phyloP scores from a whole-genome alignment of 2,888 invertebrate genomes.

The Hoplodrina ambigua region DNA sequence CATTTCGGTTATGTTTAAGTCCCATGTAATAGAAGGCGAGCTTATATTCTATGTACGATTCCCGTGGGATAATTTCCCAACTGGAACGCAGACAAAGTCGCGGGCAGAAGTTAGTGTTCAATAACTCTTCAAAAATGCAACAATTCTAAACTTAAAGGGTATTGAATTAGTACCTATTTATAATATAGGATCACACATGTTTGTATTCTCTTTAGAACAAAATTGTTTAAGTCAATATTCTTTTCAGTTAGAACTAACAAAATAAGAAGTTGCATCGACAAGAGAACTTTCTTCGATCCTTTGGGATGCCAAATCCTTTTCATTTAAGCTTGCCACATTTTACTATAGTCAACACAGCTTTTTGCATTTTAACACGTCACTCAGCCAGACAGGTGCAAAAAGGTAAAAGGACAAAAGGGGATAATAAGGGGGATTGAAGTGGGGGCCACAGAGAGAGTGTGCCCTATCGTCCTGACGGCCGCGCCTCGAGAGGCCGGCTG shows the following conservation, averaged over 20 bases:
- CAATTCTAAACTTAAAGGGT: too few relatives aligned
- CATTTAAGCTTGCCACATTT: conserved; percentile 41
- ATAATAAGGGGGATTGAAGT: conserved; percentile 78
- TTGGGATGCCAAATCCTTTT: conserved; percentile 33
- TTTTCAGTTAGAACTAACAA: not conserved
- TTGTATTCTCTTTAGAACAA: too few relatives aligned
- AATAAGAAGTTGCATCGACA: conserved; percentile 5
- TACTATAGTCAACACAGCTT: conserved; percentile 57
- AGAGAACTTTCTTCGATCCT: conserved; percentile 4
- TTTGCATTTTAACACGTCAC: conserved; percentile 64
- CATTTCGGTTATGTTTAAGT: too few relatives aligned
- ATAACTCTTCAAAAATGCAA: too few relatives aligned
- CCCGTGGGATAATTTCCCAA: too few relatives aligned
- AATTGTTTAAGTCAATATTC: too few relatives aligned
- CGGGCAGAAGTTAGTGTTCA: too few relatives aligned
- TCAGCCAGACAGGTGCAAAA: conserved; percentile 77
- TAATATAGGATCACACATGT: too few relatives aligned
- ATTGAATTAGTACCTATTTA: too few relatives aligned
- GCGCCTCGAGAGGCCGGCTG: conserved; percentile 67
- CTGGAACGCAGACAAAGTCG: too few relatives aligned
- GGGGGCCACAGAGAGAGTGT: conserved; percentile 78
- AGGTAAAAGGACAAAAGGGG: conserved; percentile 80
- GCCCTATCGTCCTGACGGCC: conserved; percentile 77
- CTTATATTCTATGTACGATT: too few relatives aligned
- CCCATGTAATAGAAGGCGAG: too few relatives aligned